A percentile compares a stretch with the other conserved stretches of the same genome.
Conservation (phyloP, 2,797 vertebrate species). For the Hybognathus amarus region DNA sequence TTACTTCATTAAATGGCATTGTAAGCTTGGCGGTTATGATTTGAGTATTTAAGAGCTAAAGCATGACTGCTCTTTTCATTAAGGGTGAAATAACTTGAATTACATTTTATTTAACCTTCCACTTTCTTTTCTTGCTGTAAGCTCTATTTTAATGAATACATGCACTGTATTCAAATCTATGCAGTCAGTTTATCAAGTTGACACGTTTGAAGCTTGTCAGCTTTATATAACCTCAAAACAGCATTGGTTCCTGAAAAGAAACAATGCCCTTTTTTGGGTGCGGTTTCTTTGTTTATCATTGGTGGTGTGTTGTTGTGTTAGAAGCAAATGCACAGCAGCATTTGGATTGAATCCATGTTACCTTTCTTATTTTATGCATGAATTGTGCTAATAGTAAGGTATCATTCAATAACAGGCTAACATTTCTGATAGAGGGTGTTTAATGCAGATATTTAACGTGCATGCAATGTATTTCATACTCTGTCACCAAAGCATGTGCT, state of each 20-base stretch:
- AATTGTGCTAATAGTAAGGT: slow-evolving; percentile 27
- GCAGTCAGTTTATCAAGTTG: slow-evolving; percentile 34
- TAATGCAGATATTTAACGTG: slow-evolving; percentile 41
- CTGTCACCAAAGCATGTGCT: slow-evolving; percentile 62
- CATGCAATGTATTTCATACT: slow-evolving; percentile 57
- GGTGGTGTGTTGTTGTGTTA: slow-evolving; percentile 49
- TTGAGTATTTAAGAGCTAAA: slow-evolving; percentile 34
- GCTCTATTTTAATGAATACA: slow-evolving; percentile 25
- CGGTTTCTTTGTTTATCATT: slow-evolving; percentile 54
- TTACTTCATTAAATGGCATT: slow-evolving; percentile 38
- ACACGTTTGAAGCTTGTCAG: slow-evolving; percentile 19
- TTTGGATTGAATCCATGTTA: slow-evolving; percentile 26
- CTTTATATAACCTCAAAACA: slow-evolving; percentile 41
- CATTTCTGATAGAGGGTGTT: slow-evolving; percentile 6
- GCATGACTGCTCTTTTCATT: slow-evolving; percentile 51
- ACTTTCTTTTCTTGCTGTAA: slow-evolving; percentile 22
- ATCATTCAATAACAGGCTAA: slow-evolving; percentile 30
- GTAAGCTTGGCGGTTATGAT: slow-evolving; percentile 41
- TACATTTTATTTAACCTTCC: slow-evolving; percentile 16
- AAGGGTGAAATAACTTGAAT: slow-evolving; percentile 28
- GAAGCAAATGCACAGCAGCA: slow-evolving; percentile 50
- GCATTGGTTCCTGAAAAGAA: slow-evolving; percentile 55
- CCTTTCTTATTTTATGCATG: slow-evolving; percentile 36
- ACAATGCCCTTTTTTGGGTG: slow-evolving; percentile 37
- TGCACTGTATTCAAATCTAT: slow-evolving; percentile 34